phyloP scores from a whole-genome alignment of 2,888 invertebrate genomes.

The Cartodere bifasciata region DNA sequence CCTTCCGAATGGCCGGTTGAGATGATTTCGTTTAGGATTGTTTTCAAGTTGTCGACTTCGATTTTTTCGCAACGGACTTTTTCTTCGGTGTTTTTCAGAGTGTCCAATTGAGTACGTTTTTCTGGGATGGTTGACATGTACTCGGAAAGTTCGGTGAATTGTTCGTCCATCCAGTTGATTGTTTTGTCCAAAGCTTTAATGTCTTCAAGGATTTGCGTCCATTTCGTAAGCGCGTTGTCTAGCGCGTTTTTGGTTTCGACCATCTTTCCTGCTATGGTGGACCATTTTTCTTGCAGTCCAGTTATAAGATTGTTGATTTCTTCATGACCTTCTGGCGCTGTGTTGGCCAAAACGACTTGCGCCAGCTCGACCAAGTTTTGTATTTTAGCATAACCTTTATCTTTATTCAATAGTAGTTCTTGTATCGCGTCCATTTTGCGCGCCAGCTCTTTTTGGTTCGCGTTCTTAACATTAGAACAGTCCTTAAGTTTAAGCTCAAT shows the following conservation, averaged over 20 bases:
- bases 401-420: conserved; percentile 80
- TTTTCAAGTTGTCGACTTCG: conserved; percentile 74
- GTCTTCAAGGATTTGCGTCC: conserved; percentile 83
- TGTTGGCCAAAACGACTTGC: conserved; percentile 81
- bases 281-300: conserved; percentile 83
- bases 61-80: conserved; percentile 81
- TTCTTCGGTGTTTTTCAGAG: conserved; percentile 74
- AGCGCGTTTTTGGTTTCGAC: conserved; percentile 78
- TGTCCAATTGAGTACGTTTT: conserved; percentile 74
- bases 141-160: conserved; percentile 58
- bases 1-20: conserved; percentile 75
- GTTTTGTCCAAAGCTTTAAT: conserved; percentile 75
- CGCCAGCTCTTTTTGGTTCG: conserved; percentile 76
- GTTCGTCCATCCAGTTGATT: conserved; percentile 63
- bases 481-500: conserved; percentile 74
- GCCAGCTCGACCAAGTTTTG: conserved; percentile 83
- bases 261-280: conserved; percentile 73
- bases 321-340: conserved; percentile 78
- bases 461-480: conserved; percentile 70
- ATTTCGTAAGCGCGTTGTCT: conserved; percentile 81
- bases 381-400: conserved; percentile 81
- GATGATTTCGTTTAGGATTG: conserved; percentile 76
- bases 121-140: conserved; percentile 74
- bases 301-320: conserved; percentile 73
- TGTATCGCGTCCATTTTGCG: conserved; percentile 72